These are phyloP conservation scores for Thereva nobilitata DNA, from an alignment of 2,888 invertebrate species.

Conservation along the genomic window DNA sequence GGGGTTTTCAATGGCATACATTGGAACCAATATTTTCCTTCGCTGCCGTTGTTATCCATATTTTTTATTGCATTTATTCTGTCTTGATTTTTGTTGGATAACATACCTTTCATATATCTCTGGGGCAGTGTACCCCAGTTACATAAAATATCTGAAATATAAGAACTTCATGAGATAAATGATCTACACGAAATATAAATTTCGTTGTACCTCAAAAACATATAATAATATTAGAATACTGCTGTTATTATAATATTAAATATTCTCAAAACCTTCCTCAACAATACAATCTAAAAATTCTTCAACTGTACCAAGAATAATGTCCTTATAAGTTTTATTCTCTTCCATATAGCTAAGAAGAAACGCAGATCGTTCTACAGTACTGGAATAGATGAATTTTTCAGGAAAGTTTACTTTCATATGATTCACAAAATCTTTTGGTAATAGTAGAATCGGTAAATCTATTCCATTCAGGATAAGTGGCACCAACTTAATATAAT, in stretches of 20 bases:
- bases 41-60: too few species aligned
- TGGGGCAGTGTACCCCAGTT: too few species aligned
- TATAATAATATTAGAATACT: too few species aligned
- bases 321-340: conserved; percentile 51
- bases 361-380: conserved; percentile 55
- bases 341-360: conserved; percentile 51
- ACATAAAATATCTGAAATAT: too few species aligned
- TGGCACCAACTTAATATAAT: conserved; percentile 51
- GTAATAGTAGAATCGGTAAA: conserved; percentile 55
- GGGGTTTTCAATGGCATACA: too few species aligned
- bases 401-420: conserved; percentile 52
- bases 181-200: too few species aligned
- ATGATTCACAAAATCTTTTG: conserved; percentile 50
- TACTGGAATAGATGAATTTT: conserved; percentile 55
- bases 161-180: too few species aligned
- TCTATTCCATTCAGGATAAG: conserved; percentile 53
- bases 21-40: too few species aligned
- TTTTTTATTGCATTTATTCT: too few species aligned
- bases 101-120: too few species aligned
- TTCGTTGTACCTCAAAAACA: too few species aligned
- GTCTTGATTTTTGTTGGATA: too few species aligned
- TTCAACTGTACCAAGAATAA: conserved; percentile 50
- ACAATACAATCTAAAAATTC: conserved; percentile 47
- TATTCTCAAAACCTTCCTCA: neutral
- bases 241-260: neutral